Evolutionary conservation across 2,888 invertebrate genomes (phyloP), one percentile per base, ranked within the genome.

Genomic region (Cataglyphis livida): DNA sequence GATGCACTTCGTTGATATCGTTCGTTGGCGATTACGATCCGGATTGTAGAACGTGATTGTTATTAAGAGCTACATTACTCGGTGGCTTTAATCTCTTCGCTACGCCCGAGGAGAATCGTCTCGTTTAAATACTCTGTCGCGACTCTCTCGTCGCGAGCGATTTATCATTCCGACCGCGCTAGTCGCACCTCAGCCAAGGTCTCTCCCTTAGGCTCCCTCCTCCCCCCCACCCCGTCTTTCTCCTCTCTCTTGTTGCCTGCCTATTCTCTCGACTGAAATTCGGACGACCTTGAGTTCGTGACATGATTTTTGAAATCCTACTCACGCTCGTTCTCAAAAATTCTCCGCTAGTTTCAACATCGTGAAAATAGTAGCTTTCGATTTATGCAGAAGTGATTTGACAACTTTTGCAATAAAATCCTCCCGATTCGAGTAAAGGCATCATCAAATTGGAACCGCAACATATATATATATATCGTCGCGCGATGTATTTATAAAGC

Each of bases 1-100:
- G 18, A 51, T 51, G 51, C 51, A 59, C 41, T 25, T 15, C 70
- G 70, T 57, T 71, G 78, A 70, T 59, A 78, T 59, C 71, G 41
- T 32, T 44, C 70, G 28, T n/a, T 25, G 38, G 54, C 57, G 81
- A 87, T 81, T 84, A 87, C 84, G 82, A 83, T 85, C 88, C 76
- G 83, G 88, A 85, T 83, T 83, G 74, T 21, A 75, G 81, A 83
- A 85, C 84, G 84, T 86, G 71, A 79, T 61, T 82, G 82, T 82
- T 76, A 91, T 91, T 91, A 90, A 90, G 89, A 90, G 89, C 91
- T 89, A 90, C 90, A 90, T 90, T 87, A 89, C 57, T 44, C 76
- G 76, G 48, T 75, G 64, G 86, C 84, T 90, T 76, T 81, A 84
- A 87, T 87, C 87, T 83, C 82, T 79, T 86, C 85, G 85, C 86